Conservation (phyloP, 2,797 vertebrate species). For the Spheniscus humboldti region DNA sequence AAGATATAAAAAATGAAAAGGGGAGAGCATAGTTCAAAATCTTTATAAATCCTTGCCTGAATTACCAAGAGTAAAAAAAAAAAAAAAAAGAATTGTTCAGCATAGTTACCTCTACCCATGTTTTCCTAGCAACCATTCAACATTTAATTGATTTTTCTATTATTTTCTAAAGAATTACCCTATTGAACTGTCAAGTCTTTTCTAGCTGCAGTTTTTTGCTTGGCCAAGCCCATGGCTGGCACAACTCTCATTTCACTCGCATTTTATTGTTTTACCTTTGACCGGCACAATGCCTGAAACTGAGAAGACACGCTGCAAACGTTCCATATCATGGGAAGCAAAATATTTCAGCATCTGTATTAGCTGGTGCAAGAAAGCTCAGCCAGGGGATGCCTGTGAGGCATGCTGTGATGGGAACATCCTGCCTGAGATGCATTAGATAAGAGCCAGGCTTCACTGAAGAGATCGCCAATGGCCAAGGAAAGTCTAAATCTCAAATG, state of each 20-base stretch:
- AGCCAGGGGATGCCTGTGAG: too few relatives aligned
- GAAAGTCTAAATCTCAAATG: background rate
- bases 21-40: background rate
- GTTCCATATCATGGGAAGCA: rapidly evolving
- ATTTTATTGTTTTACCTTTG: background rate
- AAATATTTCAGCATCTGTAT: background rate
- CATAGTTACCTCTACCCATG: background rate
- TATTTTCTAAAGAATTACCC: background rate
- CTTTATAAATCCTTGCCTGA: background rate
- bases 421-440: rapidly evolving
- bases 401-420: background rate
- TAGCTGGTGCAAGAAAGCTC: background rate
- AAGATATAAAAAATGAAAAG: background rate
- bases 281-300: background rate
- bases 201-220: background rate
- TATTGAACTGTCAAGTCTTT: background rate
- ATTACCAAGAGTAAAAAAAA: background rate
- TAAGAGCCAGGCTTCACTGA: background rate
- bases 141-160: background rate
- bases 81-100: background rate
- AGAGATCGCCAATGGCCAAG: background rate
- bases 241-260: background rate
- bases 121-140: background rate
- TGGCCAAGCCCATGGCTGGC: background rate
- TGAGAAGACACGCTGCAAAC: background rate